These are phyloP conservation scores for Archocentrus centrarchus DNA, from an alignment of 2,113 vertebrate species.

Conservation along the genomic window DNA sequence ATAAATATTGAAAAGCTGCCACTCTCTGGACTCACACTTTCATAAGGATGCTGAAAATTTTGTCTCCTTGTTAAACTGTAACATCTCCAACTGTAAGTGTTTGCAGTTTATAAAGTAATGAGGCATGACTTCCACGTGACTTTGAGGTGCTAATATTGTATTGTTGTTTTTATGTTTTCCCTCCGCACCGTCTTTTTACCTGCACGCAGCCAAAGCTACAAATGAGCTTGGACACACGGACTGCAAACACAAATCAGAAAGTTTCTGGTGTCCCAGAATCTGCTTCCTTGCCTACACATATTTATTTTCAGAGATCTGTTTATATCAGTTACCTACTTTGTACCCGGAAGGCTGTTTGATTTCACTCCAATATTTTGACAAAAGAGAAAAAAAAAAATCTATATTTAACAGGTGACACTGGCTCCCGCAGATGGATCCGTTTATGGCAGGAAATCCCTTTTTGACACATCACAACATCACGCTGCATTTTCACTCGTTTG, in stretches of 20 bases:
- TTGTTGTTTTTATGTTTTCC: not conserved
- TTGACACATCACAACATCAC: not conserved
- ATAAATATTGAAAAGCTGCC: not conserved
- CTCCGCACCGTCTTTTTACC: not conserved
- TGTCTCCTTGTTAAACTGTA: not conserved
- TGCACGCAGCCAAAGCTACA: not conserved
- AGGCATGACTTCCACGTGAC: not conserved
- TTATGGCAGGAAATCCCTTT: not conserved
- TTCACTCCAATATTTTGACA: not conserved
- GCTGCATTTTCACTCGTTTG: not conserved
- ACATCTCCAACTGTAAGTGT: not conserved
- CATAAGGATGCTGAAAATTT: not conserved
- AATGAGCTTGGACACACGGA: not conserved
- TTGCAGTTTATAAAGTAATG: not conserved
- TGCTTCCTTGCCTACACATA: not conserved
- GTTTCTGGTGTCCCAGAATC: not conserved
- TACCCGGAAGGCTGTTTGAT: not conserved
- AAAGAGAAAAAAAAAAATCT: not conserved
- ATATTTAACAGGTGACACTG: not conserved
- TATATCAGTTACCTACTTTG: not conserved
- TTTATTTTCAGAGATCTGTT: not conserved
- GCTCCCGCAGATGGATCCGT: not conserved
- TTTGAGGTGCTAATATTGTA: not conserved
- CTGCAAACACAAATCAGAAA: not conserved
- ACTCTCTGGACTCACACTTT: not conserved